Conservation (phyloP, 2,888 invertebrate genomes). For the Lycia hirtaria region DNA sequence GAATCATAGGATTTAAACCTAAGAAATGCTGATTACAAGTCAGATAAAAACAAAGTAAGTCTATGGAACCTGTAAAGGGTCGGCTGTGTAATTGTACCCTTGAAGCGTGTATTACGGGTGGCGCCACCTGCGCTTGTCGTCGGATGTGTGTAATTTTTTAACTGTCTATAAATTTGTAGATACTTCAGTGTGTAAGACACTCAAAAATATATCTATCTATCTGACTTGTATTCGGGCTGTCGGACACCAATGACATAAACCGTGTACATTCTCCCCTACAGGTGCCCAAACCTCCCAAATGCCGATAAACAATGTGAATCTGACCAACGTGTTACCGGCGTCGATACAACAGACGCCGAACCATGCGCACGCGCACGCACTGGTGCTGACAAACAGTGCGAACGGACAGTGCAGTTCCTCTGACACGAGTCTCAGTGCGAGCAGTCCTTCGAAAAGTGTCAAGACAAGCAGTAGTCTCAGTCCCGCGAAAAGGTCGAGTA, state of each 20-base stretch:
- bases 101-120: no score
- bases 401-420: slow-evolving; percentile 82
- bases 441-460: slow-evolving; percentile 94
- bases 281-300: slow-evolving; percentile 65
- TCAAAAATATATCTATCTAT: no score
- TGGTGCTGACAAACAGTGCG: slow-evolving; percentile 65
- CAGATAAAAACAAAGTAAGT: no score
- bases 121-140: no score
- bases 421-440: slow-evolving; percentile 87
- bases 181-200: no score
- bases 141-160: no score
- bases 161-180: no score
- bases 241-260: background rate
- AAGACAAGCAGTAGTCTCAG: slow-evolving; percentile 94
- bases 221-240: no score
- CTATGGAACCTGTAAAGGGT: no score
- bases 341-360: slow-evolving; percentile 68
- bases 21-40: no score
- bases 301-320: slow-evolving; percentile 75
- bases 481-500: slow-evolving; percentile 93
- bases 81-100: no score
- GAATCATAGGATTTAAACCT: no score
- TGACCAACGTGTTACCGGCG: slow-evolving; percentile 64
- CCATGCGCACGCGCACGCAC: slow-evolving; percentile 52
- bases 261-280: slow-evolving; percentile 39